phyloP scores from a whole-genome alignment of 2,888 invertebrate species.

The Lepidocyrtinus sp. region DNA sequence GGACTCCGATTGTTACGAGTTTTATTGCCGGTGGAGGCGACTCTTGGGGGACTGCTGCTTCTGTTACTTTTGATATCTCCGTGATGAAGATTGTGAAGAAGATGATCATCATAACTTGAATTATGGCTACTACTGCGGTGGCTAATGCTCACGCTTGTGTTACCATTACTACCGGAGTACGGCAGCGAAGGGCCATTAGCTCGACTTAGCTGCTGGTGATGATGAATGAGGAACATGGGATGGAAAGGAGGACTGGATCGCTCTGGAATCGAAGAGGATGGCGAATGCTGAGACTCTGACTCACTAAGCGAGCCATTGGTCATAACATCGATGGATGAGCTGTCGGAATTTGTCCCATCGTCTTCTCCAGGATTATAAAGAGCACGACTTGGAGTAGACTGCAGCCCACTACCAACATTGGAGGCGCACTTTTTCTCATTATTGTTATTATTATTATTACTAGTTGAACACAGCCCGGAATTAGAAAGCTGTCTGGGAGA shows the following conservation, averaged over 20 bases:
- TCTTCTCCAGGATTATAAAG: slow-evolving; percentile 47
- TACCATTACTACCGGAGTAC: slow-evolving; percentile 27
- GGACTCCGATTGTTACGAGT: slow-evolving; percentile 59
- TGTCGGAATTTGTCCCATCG: slow-evolving; percentile 53
- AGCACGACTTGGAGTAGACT: background rate
- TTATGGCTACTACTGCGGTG: slow-evolving; percentile 49
- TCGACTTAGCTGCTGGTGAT: slow-evolving; percentile 45
- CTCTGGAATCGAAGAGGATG: slow-evolving; percentile 48
- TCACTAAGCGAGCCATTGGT: slow-evolving; percentile 69
- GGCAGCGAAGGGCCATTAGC: slow-evolving; percentile 10
- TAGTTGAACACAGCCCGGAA: slow-evolving; percentile 16
- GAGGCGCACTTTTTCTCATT: slow-evolving; percentile 37
- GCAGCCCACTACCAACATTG: background rate
- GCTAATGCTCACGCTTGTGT: slow-evolving; percentile 33
- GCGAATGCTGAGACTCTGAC: slow-evolving; percentile 58
- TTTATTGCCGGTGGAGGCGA: slow-evolving; percentile 46
- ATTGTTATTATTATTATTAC: slow-evolving; percentile 49
- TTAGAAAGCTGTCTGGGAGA: too few species aligned
- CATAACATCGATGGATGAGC: slow-evolving; percentile 67
- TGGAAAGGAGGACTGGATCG: slow-evolving; percentile 44
- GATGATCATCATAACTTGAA: slow-evolving; percentile 35
- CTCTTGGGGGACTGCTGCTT: slow-evolving; percentile 24
- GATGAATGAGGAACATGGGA: slow-evolving; percentile 55
- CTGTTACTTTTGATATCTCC: slow-evolving; percentile 51
- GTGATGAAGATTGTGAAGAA: slow-evolving; percentile 39